These are phyloP conservation scores for Gulo gulo DNA, from an alignment of 2,113 vertebrate genomes.

Conservation along the genomic window DNA sequence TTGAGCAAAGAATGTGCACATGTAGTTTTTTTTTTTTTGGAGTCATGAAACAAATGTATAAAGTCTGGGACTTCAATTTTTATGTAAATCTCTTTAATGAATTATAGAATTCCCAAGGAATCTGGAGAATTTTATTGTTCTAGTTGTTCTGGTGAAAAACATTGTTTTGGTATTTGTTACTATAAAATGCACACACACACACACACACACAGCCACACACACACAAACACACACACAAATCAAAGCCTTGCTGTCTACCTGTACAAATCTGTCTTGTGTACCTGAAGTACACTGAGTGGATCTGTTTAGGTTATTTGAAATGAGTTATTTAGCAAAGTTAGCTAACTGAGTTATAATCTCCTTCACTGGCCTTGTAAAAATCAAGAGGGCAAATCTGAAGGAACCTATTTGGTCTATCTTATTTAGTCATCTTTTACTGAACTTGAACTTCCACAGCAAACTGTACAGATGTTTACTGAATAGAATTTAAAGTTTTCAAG, in stretches of 20 bases:
- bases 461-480: background rate
- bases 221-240: background rate
- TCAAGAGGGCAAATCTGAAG: background rate
- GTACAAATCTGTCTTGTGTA: background rate
- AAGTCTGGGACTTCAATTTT: background rate
- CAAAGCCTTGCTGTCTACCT: background rate
- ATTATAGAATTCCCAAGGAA: background rate
- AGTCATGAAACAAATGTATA: background rate
- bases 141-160: background rate
- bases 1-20: background rate
- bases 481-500: background rate
- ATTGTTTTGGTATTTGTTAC: background rate
- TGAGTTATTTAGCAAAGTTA: background rate
- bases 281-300: background rate
- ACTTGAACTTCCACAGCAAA: background rate
- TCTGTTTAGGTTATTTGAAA: background rate
- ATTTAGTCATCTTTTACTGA: background rate
- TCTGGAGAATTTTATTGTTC: background rate
- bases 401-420: background rate
- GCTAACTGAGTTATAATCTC: background rate
- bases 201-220: background rate
- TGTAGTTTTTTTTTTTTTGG: background rate
- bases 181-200: background rate
- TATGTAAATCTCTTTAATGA: background rate
- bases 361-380: background rate